Base-by-base conservation (phyloP, 1,140 invertebrate species). In the Heliconius hewitsoni region DNA sequence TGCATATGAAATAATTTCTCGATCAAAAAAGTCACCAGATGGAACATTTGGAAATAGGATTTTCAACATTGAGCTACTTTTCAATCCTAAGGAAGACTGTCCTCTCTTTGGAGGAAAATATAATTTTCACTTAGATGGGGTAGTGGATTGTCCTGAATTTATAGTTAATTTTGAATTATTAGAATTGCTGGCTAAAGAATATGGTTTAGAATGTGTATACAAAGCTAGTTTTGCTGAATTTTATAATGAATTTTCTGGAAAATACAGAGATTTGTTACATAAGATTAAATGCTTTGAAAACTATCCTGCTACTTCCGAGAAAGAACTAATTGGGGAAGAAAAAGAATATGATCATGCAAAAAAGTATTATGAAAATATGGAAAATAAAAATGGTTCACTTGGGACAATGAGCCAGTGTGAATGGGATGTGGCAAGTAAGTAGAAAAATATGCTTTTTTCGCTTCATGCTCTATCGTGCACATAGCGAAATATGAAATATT, bases 111-210 rank as follows among this genome's bases (percentile, higher is more conserved):
- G 99, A 66, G 98, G 97, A 50, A 98, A 98, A 93, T 99, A 99
- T 95, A 96, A 99, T 93, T 99, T 99, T 92, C 96, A 98, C 89
- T 94, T 99, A 74, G 98, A 99, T 90, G 98, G 98, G 66, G 98
- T 99, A 19, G 99, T 99, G 0, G 97, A 99, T 92, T 99, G 99
- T 95, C 99, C 99, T 37, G 99, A 99, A 93, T 99, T 99, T 95
- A 95, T 99, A 42, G 98, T 99, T 19, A 97, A 99, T 94, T 98
- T 99, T 93, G 97, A 98, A 37, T 95, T 97, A 8, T 95, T 99
- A 77, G 95, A 96, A 82, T 97, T 98, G 92, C 94, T 99, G 84
- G 98, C 98, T 55, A 94, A 96, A 74, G 97, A 98, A 83, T 97
- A 96, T 95, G 97, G 97, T 5, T 95, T 99, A 80, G 96, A 98